Evolutionary conservation across 2,888 invertebrate species (phyloP).

Genomic region (Bombylius major): DNA sequence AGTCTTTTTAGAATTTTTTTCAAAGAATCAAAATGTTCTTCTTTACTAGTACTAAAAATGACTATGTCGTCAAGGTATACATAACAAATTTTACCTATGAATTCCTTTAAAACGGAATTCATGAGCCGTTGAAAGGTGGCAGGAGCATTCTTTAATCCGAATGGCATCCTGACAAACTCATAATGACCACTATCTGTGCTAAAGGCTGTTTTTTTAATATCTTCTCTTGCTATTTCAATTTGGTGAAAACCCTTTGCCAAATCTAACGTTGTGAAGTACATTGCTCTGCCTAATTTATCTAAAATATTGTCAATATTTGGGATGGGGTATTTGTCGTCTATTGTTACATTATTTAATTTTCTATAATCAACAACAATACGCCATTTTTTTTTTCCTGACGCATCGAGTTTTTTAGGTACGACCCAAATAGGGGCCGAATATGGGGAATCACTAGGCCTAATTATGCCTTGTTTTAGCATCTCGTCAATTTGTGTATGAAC

Average conservation of each 20-base stretch:
- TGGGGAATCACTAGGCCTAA: too few relatives aligned
- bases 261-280: constrained; percentile 13
- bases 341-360: constrained; percentile 1
- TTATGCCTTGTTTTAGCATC: too few relatives aligned
- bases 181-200: not conserved
- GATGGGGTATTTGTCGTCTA: constrained; percentile 16
- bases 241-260: constrained; percentile 20
- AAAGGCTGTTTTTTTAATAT: constrained; percentile 2
- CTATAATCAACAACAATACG: not conserved
- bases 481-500: too few relatives aligned
- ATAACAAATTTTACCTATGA: constrained; percentile 16
- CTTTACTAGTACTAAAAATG: constrained; percentile 16
- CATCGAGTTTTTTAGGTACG: too few relatives aligned
- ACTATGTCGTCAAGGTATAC: constrained; percentile 24
- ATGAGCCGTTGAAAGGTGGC: constrained; percentile 4
- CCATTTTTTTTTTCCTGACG: not conserved
- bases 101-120: constrained; percentile 16
- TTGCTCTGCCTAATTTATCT: not conserved
- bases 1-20: constrained; percentile 16
- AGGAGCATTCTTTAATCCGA: constrained; percentile 6
- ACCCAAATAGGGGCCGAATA: too few relatives aligned
- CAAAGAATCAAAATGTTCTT: constrained; percentile 18
- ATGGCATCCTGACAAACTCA: constrained; percentile 1
- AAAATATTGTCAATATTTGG: constrained; percentile 12
- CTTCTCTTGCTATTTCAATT: constrained; percentile 13